A percentile compares a stretch with the other conserved stretches of the same genome.
These are phyloP conservation scores for Epinephelus malabaricus DNA, from an alignment of 2,797 vertebrate genomes.

Conservation along the genomic window DNA sequence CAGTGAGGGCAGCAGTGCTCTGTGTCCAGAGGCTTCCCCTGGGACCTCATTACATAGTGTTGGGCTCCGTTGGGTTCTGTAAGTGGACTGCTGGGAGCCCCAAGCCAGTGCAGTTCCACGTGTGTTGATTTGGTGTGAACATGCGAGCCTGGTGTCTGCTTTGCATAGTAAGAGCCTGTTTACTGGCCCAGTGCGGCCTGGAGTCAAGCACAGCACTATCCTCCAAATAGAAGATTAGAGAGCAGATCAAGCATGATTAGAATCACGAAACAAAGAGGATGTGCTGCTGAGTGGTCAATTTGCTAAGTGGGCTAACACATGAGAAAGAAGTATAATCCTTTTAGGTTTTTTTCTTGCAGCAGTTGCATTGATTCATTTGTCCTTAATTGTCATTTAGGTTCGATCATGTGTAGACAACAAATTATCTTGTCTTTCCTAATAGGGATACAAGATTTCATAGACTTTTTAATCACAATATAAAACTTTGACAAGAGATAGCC, in stretches of 20 bases:
- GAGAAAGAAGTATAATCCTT: constrained; percentile 34
- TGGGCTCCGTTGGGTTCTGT: constrained; percentile 66
- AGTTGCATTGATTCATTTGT: constrained; percentile 8
- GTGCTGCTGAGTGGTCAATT: constrained; percentile 66
- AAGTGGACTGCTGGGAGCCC: constrained; percentile 68
- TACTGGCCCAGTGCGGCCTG: constrained; percentile 62
- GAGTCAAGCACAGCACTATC: constrained; percentile 66
- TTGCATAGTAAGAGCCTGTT: constrained; percentile 81
- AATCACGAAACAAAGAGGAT: constrained; percentile 67
- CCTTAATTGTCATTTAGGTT: constrained; percentile 22
- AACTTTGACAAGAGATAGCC: neutral
- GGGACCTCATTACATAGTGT: constrained; percentile 79
- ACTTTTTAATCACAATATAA: constrained; percentile 15
- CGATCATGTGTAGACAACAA: neutral
- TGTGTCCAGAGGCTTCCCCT: constrained; percentile 56
- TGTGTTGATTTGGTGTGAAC: constrained; percentile 68
- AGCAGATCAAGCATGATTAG: constrained; percentile 78
- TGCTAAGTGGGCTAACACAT: constrained; percentile 59
- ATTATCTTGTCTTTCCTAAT: constrained; percentile 4
- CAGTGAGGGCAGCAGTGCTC: constrained; percentile 27
- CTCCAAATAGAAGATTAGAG: constrained; percentile 78
- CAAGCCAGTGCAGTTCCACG: constrained; percentile 44
- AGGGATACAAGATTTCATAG: neutral
- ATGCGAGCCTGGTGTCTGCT: constrained; percentile 57
- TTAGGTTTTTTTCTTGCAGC: constrained; percentile 27